phyloP scores from a whole-genome alignment of 2,113 vertebrate species.

The Myrmecobius fasciatus region DNA sequence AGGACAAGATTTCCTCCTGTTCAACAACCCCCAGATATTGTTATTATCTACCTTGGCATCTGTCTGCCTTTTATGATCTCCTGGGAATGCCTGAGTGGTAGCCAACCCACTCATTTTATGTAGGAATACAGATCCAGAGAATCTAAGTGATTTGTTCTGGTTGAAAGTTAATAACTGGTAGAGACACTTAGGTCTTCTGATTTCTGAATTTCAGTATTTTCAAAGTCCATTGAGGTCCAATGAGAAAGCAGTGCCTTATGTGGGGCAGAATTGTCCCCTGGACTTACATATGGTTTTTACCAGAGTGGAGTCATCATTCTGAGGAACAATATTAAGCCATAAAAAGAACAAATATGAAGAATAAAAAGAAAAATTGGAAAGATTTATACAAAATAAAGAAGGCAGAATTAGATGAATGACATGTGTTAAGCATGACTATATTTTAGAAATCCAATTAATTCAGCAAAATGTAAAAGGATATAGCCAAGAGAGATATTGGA shows the following conservation, averaged over 20 bases:
- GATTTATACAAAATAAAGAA: not conserved
- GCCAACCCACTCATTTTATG: not conserved
- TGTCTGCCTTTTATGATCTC: not conserved
- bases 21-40: not conserved
- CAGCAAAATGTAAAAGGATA: not conserved
- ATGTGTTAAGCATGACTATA: not conserved
- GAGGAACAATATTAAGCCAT: not conserved
- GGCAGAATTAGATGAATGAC: not conserved
- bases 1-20: not conserved
- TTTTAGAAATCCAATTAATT: not conserved
- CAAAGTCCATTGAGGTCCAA: not conserved
- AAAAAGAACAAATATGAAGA: not conserved
- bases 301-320: not conserved
- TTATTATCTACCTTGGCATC: not conserved
- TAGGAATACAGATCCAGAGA: not conserved
- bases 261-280: not conserved
- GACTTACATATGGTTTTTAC: not conserved
- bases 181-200: not conserved
- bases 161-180: not conserved
- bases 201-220: not conserved
- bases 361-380: not conserved
- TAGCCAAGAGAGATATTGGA: not conserved
- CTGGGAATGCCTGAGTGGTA: not conserved
- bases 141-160: not conserved
- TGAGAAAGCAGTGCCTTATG: not conserved